Percentiles rank a stretch among this genome's conserved stretches.
phyloP scores from a whole-genome alignment of 2,888 invertebrate genomes.

The Cactoblastis cactorum region DNA sequence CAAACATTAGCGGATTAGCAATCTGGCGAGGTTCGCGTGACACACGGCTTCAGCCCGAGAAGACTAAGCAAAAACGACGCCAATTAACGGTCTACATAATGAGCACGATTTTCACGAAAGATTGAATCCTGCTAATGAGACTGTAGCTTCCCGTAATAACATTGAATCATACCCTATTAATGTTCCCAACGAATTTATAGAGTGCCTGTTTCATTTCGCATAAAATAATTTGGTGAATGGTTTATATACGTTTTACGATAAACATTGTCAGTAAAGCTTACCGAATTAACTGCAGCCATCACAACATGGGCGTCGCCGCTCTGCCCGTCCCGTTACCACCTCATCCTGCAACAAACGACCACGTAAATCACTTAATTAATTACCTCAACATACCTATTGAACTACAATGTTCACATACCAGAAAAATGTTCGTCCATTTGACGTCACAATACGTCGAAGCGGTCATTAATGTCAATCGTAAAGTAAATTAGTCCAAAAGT shows the following conservation, averaged over 20 bases:
- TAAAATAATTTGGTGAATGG: conserved; percentile 25
- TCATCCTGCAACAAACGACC: conserved; percentile 66
- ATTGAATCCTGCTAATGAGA: conserved; percentile 50
- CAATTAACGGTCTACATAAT: conserved; percentile 58
- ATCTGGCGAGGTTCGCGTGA: conserved; percentile 8
- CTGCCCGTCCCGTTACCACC: conserved; percentile 38
- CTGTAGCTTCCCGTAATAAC: conserved; percentile 36
- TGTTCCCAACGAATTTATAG: conserved; percentile 33
- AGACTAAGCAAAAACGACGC: conserved; percentile 42
- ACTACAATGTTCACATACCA: conserved; percentile 16
- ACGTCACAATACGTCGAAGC: conserved; percentile 27
- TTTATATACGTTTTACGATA: conserved; percentile 23
- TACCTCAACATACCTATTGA: conserved; percentile 15
- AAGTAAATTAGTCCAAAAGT: conserved; percentile 61
- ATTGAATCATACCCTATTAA: conserved; percentile 41
- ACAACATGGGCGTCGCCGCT: conserved; percentile 59
- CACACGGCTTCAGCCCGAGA: conserved; percentile 17
- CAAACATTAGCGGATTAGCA: conserved; percentile 6
- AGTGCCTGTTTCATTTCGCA: conserved; percentile 26
- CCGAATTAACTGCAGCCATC: conserved; percentile 84
- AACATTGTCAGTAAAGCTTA: conserved; percentile 50
- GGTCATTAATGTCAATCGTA: conserved; percentile 45
- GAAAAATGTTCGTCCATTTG: conserved; percentile 22
- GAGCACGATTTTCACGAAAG: conserved; percentile 41
- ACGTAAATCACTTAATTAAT: conserved; percentile 25